Evolutionary conservation across 2,888 invertebrate genomes (phyloP).

Genomic region (Hofmannophila pseudospretella): DNA sequence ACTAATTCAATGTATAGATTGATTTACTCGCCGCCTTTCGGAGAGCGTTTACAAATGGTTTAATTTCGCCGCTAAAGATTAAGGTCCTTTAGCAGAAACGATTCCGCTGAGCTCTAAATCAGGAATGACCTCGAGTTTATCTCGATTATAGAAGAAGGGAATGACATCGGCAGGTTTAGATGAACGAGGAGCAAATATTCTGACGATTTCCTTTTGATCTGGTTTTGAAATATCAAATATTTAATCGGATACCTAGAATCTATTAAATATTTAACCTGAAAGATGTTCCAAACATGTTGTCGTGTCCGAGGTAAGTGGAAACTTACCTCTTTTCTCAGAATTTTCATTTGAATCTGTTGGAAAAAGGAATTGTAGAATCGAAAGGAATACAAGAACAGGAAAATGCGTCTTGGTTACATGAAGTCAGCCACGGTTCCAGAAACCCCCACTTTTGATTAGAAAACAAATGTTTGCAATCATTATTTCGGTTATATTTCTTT

Average conservation of each 20-base stretch:
- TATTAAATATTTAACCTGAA: too few relatives aligned
- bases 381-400: conserved; percentile 27
- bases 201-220: too few relatives aligned
- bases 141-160: too few relatives aligned
- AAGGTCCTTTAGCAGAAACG: conserved; percentile 20
- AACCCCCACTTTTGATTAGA: not conserved
- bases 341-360: too few relatives aligned
- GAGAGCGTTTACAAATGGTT: conserved; percentile 60
- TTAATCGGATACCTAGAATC: too few relatives aligned
- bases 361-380: conserved; percentile 37
- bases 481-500: too few relatives aligned
- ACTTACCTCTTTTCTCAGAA: too few relatives aligned
- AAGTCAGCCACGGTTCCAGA: not conserved
- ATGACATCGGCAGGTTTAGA: too few relatives aligned
- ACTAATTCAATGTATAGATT: conserved; percentile 71
- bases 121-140: conserved; percentile 3
- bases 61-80: conserved; percentile 54
- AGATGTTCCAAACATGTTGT: too few relatives aligned
- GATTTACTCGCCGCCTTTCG: conserved; percentile 51
- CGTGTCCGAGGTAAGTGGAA: too few relatives aligned
- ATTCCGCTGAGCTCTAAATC: conserved; percentile 1
- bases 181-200: too few relatives aligned
- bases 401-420: not conserved
- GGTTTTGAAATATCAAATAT: too few relatives aligned
- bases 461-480: conserved; percentile 2